phyloP scores from a whole-genome alignment of 1,140 invertebrate species.

The Pogonognathellus flavescens region DNA sequence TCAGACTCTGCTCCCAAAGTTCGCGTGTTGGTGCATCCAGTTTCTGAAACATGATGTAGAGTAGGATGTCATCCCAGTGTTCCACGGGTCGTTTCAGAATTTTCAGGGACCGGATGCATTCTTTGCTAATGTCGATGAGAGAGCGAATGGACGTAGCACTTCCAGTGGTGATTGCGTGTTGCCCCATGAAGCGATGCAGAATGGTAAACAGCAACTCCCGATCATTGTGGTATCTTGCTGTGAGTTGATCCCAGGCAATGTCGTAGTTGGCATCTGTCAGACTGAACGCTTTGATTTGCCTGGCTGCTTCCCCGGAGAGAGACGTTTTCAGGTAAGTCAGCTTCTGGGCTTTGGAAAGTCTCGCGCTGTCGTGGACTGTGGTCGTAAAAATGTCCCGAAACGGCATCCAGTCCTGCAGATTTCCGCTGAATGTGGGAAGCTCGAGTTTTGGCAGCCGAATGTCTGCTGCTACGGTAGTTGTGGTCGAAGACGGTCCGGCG shows the following conservation, averaged over 20 bases:
- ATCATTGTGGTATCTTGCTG: neutral
- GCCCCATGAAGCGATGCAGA: neutral
- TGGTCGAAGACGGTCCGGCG: neutral
- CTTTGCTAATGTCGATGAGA: conserved; percentile 5
- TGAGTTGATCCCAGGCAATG: neutral
- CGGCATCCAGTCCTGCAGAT: neutral
- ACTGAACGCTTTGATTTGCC: neutral
- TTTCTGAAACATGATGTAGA: conserved; percentile 28
- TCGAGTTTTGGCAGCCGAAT: neutral
- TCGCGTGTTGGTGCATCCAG: conserved; percentile 55
- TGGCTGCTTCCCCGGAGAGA: neutral
- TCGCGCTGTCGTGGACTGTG: neutral
- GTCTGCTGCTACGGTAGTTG: neutral
- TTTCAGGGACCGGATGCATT: neutral
- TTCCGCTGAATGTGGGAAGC: conserved; percentile 5
- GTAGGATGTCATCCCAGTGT: conserved; percentile 5
- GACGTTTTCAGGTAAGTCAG: neutral
- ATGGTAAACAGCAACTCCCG: neutral
- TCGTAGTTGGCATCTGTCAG: neutral
- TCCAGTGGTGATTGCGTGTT: neutral
- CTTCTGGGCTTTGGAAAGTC: neutral
- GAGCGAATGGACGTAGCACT: neutral
- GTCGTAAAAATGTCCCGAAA: neutral
- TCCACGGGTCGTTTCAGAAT: neutral
- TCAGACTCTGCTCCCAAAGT: conserved; percentile 63